These are phyloP conservation scores for Meta bourneti DNA, from an alignment of 2,888 invertebrate species.

Conservation along the genomic window DNA sequence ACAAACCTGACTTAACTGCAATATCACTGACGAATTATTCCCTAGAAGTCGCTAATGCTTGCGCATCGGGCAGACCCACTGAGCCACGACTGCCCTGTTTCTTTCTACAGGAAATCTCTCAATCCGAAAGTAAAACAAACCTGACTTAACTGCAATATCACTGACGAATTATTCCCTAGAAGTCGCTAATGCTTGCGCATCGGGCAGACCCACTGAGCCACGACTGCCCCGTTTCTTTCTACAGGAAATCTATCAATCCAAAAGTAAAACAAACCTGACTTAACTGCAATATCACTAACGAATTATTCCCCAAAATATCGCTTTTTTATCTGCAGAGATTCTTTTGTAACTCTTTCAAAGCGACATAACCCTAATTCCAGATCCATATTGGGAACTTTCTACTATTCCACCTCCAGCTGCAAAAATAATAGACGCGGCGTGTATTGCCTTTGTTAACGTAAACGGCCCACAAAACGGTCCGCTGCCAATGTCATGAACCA, in stretches of 20 bases:
- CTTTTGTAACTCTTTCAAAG: background rate
- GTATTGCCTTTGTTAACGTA: conserved; percentile 49
- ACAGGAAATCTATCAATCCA: background rate
- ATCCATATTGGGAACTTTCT: background rate
- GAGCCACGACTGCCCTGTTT: too few species aligned
- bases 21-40: too few species aligned
- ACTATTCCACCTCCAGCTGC: background rate
- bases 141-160: background rate
- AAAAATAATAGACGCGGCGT: background rate
- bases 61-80: too few species aligned
- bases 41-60: too few species aligned
- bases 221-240: too few species aligned
- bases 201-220: too few species aligned
- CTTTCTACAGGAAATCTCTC: background rate
- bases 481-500: conserved; percentile 29
- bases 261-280: background rate
- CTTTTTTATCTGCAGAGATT: background rate
- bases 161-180: background rate
- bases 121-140: background rate
- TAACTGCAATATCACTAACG: background rate
- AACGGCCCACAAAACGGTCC: conserved; percentile 44
- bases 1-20: too few species aligned
- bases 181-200: too few species aligned
- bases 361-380: background rate
- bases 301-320: background rate